Evolutionary conservation across 1,140 invertebrate genomes (phyloP), one percentile per base, ranked within the genome.

Genomic region (Pseudobourletiella spinata): DNA sequence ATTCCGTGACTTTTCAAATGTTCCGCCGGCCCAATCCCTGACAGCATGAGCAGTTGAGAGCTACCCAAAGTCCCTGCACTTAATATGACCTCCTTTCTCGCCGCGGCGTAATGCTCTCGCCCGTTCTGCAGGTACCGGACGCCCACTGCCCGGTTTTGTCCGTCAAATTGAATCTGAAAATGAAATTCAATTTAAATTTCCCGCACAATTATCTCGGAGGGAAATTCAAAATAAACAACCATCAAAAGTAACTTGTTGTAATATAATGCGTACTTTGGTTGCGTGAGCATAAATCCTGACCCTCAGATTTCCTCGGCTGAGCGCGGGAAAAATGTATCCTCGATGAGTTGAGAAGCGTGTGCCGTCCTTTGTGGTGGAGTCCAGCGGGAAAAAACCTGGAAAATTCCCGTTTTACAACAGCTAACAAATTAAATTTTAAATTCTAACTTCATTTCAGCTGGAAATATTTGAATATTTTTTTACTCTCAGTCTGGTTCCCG

Each of bases 11-110:
- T 4, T 32, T 29, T 18, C n/a, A 46, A 15, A 32, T 44, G 11
- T 48, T 50, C 20, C 25, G 56, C 66, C 6, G 74, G 73, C 29
- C 76, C 77, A 48, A 78, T 68, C 29, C 76, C 76, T 43, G 74
- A 76, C 1, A 78, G 50, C 69, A 78, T 71, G 3, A 76, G 60
- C 8, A 76, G 29, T 60, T 72, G 57, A 11, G 69, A 59, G 15
- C 62, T 57, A 18, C 63, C 71, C 1, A 68, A 1, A 14, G 65
- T 50, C 32, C 68, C 71, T 8, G 4, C 26, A 50, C 55, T 44
- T 2, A 63, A 18, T 22, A 57, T 48, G 22, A 63, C 54, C 26
- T 61, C 28, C 18, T 63, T 63, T 26, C 32, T 56, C 3, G 61
- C 61, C 8, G n/a, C 30, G 11, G 32, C 39, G 35, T 35, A 26